Base-by-base conservation (phyloP, 2,113 vertebrate genomes). In the Gymnobelideus leadbeateri region DNA sequence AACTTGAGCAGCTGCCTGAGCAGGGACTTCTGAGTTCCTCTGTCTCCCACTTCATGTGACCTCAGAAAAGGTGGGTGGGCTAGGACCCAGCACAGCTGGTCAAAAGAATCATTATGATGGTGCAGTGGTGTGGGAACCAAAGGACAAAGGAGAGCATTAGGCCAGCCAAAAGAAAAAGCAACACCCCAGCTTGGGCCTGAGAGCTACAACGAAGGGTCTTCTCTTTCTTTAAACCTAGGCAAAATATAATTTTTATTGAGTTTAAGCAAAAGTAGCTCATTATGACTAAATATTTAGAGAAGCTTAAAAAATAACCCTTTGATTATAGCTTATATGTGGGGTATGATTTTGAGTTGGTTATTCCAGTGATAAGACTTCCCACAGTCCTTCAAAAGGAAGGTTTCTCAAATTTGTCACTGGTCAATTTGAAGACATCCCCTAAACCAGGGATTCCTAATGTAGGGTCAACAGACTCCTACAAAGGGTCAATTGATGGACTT, bases 211-310 rank as follows among this genome's bases (percentile, higher is more conserved):
- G 43, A 25, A 24, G 23, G 5, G 47, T 8, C 43, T 26, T 47
- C 11, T 0, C 28, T 8, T 19, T 2, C n/a, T 91, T n/a, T 24
- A 5, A 91, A 23, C 10, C 3, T 50, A 8, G 91, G 12, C 0
- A 1, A 19, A 57, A 23, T 0, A 0, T 0, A 9, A 1, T 0
- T 0, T 46, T 3, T 31, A 0, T 12, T 19, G 1, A 8, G 0
- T 5, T 0, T 23, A 5, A 0, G 90, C 3, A 28, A 19, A 37
- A 12, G 28, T n/a, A 0, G 12, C n/a, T 37, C 24, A 51, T 25
- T 14, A 10, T 10, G 9, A 77, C 11, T 6, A 68, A 90, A 50
- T 2, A 8, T 3, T 2, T 0, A 24, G 8, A 0, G 43, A 5
- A 25, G n/a, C 0, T 16, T 84, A 43, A 84, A 84, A 84, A 43